phyloP scores from a whole-genome alignment of 1,140 invertebrate species.

The Drosophila ironensis region DNA sequence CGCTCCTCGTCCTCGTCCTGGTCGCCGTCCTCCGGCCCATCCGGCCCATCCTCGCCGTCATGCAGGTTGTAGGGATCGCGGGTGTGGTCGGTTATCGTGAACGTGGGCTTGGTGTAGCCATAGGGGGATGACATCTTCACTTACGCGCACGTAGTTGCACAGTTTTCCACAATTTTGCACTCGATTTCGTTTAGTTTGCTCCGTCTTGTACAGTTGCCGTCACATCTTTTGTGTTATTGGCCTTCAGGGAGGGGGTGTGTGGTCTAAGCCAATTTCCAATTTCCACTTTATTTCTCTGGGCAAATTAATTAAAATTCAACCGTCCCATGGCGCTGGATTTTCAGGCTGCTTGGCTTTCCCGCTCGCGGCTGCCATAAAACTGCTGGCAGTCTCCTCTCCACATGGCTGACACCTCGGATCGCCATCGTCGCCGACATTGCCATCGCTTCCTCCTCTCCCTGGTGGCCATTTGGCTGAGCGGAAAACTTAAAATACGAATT shows the following conservation, averaged over 20 bases:
- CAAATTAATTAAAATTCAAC: conserved; percentile 58
- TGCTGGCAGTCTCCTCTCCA: conserved; percentile 39
- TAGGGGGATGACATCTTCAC: conserved; percentile 50
- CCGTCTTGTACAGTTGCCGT: neutral
- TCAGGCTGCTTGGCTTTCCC: conserved; percentile 35
- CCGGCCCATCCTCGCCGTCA: neutral
- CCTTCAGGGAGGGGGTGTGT: neutral
- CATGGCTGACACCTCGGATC: conserved; percentile 17
- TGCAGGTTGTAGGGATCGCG: conserved; percentile 61
- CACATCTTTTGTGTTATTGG: conserved; percentile 12
- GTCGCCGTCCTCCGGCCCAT: conserved; percentile 41
- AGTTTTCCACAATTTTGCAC: conserved; percentile 2
- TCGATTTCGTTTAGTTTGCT: neutral
- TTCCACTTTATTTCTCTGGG: conserved; percentile 26
- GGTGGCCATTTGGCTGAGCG: conserved; percentile 24
- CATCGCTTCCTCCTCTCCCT: conserved; percentile 5
- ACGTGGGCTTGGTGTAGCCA: conserved; percentile 59
- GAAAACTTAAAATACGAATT: conserved; percentile 47
- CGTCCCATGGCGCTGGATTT: conserved; percentile 15
- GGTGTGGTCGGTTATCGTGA: conserved; percentile 67
- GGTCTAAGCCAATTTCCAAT: conserved; percentile 38
- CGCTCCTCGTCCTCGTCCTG: conserved; percentile 54
- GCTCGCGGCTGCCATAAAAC: conserved; percentile 53
- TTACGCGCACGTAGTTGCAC: neutral
- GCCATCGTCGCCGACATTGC: conserved; percentile 7